Evolutionary conservation across 1,140 invertebrate genomes (phyloP), one percentile per base, ranked within the genome.

Genomic region (Orussus abietinus): DNA sequence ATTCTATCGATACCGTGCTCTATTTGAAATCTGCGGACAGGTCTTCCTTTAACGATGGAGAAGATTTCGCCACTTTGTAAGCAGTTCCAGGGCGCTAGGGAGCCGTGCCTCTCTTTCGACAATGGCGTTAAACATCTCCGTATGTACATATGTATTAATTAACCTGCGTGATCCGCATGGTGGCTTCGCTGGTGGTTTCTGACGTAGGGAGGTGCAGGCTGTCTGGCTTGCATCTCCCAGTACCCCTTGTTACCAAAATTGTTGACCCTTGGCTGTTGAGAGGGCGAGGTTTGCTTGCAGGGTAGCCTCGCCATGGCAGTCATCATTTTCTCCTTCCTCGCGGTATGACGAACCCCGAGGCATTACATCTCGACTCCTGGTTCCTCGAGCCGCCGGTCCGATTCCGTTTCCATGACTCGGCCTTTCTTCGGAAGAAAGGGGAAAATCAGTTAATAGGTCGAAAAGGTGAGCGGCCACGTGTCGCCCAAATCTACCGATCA

Each of bases 261-360:
- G 49, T 61, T 68, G 36, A 61, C 48, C 45, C 56, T 57, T 46
- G 57, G 47, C 45, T 72, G 65, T 43, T 64, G 57, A 39, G 64
- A 60, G 36, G 62, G 55, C 41, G 58, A 58, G 20, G 59, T 47
- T 57, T 69, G 66, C 52, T 74, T 74, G 55, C 64, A 71, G 45
- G 70, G 66, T 49, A 71, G 60, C 58, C 70, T 64, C 19, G 69
- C 68, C 70, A 74, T 74, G 47, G 70, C 61, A 57, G 69, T 69
- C 69, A 67, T 72, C 70, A 74, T 74, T 57, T 64, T 69, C 42
- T 55, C 32, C n/a, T n/a, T n/a, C n/a, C n/a, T n/a, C n/a, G n/a
- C n/a, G n/a, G n/a, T n/a, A n/a, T n/a, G n/a, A n/a, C n/a, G n/a
- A n/a, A n/a, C n/a, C n/a, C n/a, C n/a, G n/a, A n/a, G n/a, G n/a